These are phyloP conservation scores for Astreopora myriophthalma DNA, from an alignment of 64 coral and sea anemone species.

Conservation along the genomic window DNA sequence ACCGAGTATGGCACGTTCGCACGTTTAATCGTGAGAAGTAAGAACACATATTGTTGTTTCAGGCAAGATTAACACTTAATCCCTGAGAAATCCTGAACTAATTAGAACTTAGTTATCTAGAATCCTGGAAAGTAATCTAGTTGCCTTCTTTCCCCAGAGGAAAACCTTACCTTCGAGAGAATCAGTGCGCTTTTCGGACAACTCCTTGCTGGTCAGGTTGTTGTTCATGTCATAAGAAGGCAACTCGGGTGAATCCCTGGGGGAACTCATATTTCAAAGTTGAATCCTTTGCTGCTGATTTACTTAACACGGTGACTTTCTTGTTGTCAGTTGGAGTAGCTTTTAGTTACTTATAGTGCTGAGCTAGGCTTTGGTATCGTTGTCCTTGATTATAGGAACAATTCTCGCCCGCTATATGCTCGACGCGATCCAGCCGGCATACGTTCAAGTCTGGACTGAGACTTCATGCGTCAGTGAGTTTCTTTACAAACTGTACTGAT, in stretches of 20 bases:
- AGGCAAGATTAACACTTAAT: constrained; percentile 99
- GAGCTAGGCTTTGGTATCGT: constrained; percentile 43
- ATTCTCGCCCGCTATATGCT: not conserved
- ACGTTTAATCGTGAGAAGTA: constrained; percentile 90
- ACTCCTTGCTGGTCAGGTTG: constrained; percentile 67
- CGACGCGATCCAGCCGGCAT: constrained; percentile 53
- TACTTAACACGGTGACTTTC: constrained; percentile 9
- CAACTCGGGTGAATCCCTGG: constrained; percentile 78
- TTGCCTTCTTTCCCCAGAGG: constrained; percentile 39
- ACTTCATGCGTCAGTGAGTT: constrained; percentile 89
- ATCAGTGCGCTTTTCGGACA: constrained; percentile 72
- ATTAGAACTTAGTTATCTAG: constrained; percentile 97
- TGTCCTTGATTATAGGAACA: constrained; percentile 49
- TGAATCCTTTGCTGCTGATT: constrained; percentile 64
- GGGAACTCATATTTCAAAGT: constrained; percentile 72
- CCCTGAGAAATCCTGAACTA: constrained; percentile 99
- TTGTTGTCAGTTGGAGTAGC: constrained; percentile 28
- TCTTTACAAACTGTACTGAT: constrained; percentile 91
- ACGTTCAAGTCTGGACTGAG: constrained; percentile 54
- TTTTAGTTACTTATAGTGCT: not conserved
- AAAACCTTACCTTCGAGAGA: constrained; percentile 81
- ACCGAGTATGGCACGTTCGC: constrained; percentile 74
- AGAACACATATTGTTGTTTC: constrained; percentile 99
- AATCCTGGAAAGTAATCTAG: constrained; percentile 92
- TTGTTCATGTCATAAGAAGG: constrained; percentile 83